A percentile compares a stretch with the other conserved stretches of the same genome.
Conservation (phyloP, 2,797 vertebrate genomes). For the Enteromius fasciolatus region DNA sequence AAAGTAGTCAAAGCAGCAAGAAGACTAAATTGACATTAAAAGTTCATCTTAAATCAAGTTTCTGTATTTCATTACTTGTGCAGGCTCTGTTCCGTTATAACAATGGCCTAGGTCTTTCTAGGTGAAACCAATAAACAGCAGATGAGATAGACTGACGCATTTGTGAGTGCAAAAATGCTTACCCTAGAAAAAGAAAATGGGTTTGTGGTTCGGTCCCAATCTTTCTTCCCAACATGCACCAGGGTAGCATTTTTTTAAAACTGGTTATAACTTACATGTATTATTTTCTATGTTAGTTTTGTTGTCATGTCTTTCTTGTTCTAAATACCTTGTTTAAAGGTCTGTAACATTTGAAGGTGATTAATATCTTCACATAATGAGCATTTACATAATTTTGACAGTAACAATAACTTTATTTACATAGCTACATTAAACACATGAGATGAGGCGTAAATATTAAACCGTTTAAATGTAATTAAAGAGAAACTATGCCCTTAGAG, state of each 20-base stretch:
- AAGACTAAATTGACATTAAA: neutral
- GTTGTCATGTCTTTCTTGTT: neutral
- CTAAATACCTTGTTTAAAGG: neutral
- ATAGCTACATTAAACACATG: neutral
- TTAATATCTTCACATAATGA: neutral
- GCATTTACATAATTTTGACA: neutral
- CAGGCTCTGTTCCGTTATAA: neutral
- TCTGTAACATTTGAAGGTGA: neutral
- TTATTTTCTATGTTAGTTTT: neutral
- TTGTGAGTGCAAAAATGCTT: constrained; percentile 6
- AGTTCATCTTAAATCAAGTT: neutral
- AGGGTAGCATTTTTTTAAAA: neutral
- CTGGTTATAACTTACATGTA: neutral
- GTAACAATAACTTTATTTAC: neutral
- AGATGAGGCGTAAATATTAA: neutral
- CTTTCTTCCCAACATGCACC: neutral
- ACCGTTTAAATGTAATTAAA: neutral
- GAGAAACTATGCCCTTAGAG: neutral
- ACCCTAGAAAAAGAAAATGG: neutral
- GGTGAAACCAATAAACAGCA: neutral
- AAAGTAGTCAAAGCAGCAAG: neutral
- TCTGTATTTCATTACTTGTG: neutral
- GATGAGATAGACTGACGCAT: neutral
- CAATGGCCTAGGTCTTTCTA: neutral
- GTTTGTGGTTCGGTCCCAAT: neutral